Percentiles rank a stretch among this genome's conserved stretches.
Conservation (phyloP, 2,888 invertebrate genomes). For the Papilio gigon region DNA sequence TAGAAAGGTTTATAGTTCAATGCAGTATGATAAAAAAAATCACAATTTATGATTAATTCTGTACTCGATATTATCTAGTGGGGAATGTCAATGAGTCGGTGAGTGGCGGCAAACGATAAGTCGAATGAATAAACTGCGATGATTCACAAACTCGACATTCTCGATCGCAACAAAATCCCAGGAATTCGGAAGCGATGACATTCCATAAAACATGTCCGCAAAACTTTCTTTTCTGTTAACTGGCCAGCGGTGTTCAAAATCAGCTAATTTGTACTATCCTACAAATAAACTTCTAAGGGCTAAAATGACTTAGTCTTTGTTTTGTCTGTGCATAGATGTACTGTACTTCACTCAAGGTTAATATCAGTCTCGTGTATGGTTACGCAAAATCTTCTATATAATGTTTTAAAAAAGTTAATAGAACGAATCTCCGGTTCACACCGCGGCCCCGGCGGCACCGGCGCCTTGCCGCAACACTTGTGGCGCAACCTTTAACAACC, state of each 20-base stretch:
- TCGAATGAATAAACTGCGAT: slow-evolving; percentile 35
- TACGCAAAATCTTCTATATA: slow-evolving; percentile 42
- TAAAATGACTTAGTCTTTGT: too few relatives aligned
- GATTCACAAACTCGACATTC: slow-evolving; percentile 31
- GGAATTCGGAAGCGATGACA: slow-evolving; percentile 25
- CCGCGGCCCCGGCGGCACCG: neutral
- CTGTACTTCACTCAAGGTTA: too few relatives aligned
- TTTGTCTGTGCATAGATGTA: too few relatives aligned
- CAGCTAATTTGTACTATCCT: neutral
- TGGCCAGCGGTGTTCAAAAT: neutral
- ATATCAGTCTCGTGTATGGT: neutral
- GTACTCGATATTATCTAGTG: slow-evolving; percentile 20
- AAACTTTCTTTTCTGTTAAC: slow-evolving; percentile 31
- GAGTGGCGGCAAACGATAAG: slow-evolving; percentile 4
- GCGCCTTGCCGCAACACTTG: slow-evolving; percentile 1
- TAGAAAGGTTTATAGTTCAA: neutral
- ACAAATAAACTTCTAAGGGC: neutral
- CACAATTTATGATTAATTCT: slow-evolving; percentile 3
- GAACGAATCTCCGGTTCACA: slow-evolving; percentile 61
- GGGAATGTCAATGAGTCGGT: slow-evolving; percentile 28
- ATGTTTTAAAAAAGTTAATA: slow-evolving; percentile 50
- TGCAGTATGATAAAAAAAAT: neutral
- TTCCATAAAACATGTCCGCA: neutral
- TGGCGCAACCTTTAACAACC: slow-evolving; percentile 39
- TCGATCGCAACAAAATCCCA: slow-evolving; percentile 30